A percentile compares a stretch with the other conserved stretches of the same genome.
Evolutionary conservation across 1,140 invertebrate species (phyloP).

Genomic region (Daktulosphaira vitifoliae): DNA sequence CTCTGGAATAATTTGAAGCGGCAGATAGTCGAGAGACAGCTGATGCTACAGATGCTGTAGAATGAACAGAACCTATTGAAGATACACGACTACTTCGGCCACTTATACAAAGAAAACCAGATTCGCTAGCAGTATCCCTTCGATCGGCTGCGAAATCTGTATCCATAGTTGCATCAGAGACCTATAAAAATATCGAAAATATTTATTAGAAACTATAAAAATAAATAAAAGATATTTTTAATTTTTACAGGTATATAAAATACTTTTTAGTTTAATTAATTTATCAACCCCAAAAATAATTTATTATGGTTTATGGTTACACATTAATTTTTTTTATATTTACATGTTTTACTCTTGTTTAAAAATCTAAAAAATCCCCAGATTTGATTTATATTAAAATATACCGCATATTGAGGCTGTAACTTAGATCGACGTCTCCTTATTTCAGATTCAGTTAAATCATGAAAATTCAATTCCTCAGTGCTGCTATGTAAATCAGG

Average conservation of each 20-base stretch:
- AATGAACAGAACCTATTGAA: conserved; percentile 54
- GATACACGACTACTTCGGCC: conserved; percentile 72
- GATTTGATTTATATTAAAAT: too few species aligned
- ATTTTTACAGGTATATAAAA: too few species aligned
- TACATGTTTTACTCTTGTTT: too few species aligned
- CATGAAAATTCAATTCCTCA: conserved; percentile 70
- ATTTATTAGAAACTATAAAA: too few species aligned
- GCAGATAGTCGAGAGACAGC: conserved; percentile 46
- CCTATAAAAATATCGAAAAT: neutral
- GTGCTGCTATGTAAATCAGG: conserved; percentile 73
- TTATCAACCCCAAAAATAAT: too few species aligned
- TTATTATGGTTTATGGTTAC: too few species aligned
- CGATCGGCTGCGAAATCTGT: conserved; percentile 42
- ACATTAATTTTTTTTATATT: too few species aligned
- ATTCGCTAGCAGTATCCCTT: conserved; percentile 65
- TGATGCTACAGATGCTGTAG: conserved; percentile 41
- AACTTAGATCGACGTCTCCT: conserved; percentile 29
- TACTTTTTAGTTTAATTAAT: too few species aligned
- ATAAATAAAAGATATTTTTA: too few species aligned
- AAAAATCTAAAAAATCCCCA: too few species aligned
- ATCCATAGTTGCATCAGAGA: conserved; percentile 31
- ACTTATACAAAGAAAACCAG: conserved; percentile 67
- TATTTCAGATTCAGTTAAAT: conserved; percentile 50
- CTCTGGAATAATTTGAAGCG: conserved; percentile 52
- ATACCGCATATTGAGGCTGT: conserved; percentile 34